phyloP scores from a whole-genome alignment of 2,888 invertebrate genomes.

The Sisyra terminalis region DNA sequence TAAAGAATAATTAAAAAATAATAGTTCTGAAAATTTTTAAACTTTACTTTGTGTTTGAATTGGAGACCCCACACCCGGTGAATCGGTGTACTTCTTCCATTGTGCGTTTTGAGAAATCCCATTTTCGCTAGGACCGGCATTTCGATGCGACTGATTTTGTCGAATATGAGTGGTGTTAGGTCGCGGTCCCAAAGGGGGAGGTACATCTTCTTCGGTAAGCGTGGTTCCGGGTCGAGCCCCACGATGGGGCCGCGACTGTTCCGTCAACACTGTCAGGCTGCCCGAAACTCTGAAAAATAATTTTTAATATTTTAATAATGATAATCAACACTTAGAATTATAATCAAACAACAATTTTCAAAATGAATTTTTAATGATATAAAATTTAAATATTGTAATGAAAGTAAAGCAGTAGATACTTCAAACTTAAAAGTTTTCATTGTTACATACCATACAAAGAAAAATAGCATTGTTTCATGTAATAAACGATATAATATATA shows the following conservation, averaged over 20 bases:
- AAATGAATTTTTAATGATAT: background rate
- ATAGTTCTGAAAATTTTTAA: background rate
- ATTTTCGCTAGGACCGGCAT: conserved; percentile 8
- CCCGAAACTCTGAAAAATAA: conserved; percentile 17
- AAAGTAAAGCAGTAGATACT: too few species aligned
- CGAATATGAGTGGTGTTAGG: conserved; percentile 16
- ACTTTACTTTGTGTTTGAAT: background rate
- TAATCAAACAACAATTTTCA: background rate
- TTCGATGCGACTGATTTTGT: conserved; percentile 9
- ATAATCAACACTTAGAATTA: too few species aligned
- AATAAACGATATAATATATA: too few species aligned
- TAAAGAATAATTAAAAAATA: too few species aligned
- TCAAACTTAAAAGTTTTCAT: too few species aligned
- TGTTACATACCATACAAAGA: too few species aligned
- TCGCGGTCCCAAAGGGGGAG: conserved; percentile 19
- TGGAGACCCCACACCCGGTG: conserved; percentile 44
- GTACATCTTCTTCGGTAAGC: conserved; percentile 17
- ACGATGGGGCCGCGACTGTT: conserved; percentile 29
- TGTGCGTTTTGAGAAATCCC: conserved; percentile 25
- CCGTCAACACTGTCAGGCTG: conserved; percentile 36
- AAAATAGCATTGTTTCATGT: too few species aligned
- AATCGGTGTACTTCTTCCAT: conserved; percentile 48
- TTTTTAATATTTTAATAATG: too few species aligned
- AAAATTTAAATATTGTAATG: too few species aligned
- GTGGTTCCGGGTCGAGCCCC: conserved; percentile 27